Percentiles rank a stretch among this genome's conserved stretches.
These are phyloP conservation scores for Anodontia alba DNA, from an alignment of 2,888 invertebrate species.

Conservation along the genomic window DNA sequence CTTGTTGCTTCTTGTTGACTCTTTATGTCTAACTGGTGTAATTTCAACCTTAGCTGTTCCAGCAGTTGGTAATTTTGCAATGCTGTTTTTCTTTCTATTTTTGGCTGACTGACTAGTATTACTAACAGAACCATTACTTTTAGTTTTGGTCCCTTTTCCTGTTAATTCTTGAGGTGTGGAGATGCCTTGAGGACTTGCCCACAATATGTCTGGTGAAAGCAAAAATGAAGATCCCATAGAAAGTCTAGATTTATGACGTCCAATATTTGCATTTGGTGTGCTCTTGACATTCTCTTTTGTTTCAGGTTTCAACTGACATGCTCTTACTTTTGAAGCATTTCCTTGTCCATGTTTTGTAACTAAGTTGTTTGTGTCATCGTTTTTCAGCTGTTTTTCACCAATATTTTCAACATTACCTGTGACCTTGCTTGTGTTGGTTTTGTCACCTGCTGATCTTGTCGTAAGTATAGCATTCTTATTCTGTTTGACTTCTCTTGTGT, in stretches of 20 bases:
- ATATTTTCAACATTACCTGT: not conserved
- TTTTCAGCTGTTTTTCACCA: not conserved
- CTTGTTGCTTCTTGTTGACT: slow-evolving; percentile 18
- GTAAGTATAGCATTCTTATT: not conserved
- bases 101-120: not conserved
- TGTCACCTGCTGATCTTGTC: not conserved
- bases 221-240: not conserved
- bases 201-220: slow-evolving; percentile 2
- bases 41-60: not conserved
- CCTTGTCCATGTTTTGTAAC: not conserved
- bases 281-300: slow-evolving; percentile 1
- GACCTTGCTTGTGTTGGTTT: not conserved
- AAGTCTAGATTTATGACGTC: not conserved
- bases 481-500: not conserved
- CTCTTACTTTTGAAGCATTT: not conserved
- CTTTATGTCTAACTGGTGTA: not conserved
- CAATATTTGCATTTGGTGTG: not conserved
- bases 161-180: slow-evolving; percentile 35
- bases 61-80: not conserved
- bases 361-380: not conserved
- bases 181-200: slow-evolving; percentile 7
- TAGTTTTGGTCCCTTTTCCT: not conserved
- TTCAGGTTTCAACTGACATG: slow-evolving; percentile 5
- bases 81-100: not conserved
- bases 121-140: not conserved